Evolutionary conservation across 1,140 invertebrate genomes (phyloP).

Genomic region (Tyrophagus putrescentiae): DNA sequence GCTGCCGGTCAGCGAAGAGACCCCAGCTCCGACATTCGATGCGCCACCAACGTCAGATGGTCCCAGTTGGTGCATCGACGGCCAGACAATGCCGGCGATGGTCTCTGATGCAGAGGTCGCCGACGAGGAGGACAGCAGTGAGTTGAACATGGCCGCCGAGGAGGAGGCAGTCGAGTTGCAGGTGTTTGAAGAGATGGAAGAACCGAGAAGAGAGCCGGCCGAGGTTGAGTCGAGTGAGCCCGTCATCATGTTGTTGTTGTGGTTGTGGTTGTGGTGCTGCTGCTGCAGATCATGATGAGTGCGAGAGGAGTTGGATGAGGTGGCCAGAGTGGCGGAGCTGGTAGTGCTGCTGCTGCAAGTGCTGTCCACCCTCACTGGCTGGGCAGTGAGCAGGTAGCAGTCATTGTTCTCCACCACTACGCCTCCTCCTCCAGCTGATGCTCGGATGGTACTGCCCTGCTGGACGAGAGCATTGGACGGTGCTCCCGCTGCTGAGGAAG

Average conservation of each 20-base stretch:
- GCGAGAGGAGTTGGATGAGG: too few relatives aligned
- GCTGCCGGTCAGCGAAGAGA: too few relatives aligned
- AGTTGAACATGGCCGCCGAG: background rate
- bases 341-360: background rate
- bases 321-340: background rate
- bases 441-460: too few relatives aligned
- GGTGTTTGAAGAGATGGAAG: background rate
- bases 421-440: background rate
- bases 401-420: background rate
- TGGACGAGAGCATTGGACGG: background rate
- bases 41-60: too few relatives aligned
- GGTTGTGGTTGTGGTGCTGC: background rate
- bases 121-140: background rate
- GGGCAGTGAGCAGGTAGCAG: conserved; percentile 9
- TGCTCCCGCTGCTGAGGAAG: background rate
- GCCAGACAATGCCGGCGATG: conserved; percentile 10
- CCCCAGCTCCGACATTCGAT: too few relatives aligned
- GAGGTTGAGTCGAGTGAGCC: background rate
- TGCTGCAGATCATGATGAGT: background rate
- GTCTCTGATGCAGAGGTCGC: background rate
- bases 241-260: background rate
- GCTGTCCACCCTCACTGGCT: conserved; percentile 9
- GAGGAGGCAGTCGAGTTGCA: background rate
- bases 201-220: background rate
- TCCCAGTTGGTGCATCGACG: conserved; percentile 9